phyloP scores from a whole-genome alignment of 1,140 invertebrate species.

The Brachionus angularis region DNA sequence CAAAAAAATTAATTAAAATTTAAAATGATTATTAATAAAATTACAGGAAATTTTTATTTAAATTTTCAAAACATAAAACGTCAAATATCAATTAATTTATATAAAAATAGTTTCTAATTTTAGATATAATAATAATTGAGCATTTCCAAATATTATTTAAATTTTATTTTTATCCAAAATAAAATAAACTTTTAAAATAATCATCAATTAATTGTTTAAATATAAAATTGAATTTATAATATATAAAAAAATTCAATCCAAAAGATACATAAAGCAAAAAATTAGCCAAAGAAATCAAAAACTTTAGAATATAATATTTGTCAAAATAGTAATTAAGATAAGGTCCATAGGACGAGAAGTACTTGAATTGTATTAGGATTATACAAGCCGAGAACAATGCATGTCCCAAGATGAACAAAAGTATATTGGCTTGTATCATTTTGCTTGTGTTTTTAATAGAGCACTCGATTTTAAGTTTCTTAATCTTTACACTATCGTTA shows the following conservation, averaged over 20 bases:
- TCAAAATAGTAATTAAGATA: neutral
- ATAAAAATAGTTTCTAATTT: too few species aligned
- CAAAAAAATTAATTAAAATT: too few species aligned
- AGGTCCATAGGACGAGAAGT: neutral
- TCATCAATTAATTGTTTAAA: neutral
- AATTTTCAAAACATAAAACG: too few species aligned
- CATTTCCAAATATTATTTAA: too few species aligned
- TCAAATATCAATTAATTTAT: too few species aligned
- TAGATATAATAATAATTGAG: too few species aligned
- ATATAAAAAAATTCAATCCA: slow-evolving; percentile 25
- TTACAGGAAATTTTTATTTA: too few species aligned
- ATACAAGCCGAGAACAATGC: neutral
- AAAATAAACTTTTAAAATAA: neutral
- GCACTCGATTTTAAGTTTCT: neutral
- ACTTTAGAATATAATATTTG: slow-evolving; percentile 1
- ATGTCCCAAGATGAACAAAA: neutral
- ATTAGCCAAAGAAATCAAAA: slow-evolving; percentile 16
- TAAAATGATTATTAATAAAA: too few species aligned
- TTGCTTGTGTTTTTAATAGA: slow-evolving; percentile 22
- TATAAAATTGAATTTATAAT: slow-evolving; percentile 14
- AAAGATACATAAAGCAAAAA: slow-evolving; percentile 15
- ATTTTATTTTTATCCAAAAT: neutral
- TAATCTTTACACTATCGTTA: neutral
- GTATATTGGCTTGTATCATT: neutral
- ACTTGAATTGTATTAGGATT: slow-evolving; percentile 6